phyloP scores from a whole-genome alignment of 2,113 vertebrate genomes.

The Cygnus buccinator region DNA sequence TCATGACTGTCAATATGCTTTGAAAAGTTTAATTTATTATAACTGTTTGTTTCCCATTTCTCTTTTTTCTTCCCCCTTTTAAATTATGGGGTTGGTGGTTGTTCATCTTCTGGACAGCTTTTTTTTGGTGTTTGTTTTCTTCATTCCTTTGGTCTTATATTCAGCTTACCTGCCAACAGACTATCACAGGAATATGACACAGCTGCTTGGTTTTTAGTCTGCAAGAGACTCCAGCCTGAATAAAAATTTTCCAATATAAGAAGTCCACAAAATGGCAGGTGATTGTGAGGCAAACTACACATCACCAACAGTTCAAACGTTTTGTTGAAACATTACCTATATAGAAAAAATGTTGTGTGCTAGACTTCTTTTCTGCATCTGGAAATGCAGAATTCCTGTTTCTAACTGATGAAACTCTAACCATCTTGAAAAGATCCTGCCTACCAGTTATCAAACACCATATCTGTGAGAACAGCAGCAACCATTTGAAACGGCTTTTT shows the following conservation, averaged over 20 bases:
- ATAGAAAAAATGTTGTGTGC: neutral
- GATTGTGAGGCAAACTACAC: neutral
- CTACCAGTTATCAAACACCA: neutral
- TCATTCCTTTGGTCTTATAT: neutral
- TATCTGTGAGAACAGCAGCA: neutral
- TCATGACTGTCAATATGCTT: neutral
- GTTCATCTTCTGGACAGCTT: neutral
- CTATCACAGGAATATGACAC: neutral
- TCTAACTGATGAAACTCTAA: neutral
- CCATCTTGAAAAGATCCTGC: neutral
- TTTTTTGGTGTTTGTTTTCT: neutral
- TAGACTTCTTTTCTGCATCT: neutral
- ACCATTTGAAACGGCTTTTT: neutral
- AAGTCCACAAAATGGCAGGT: neutral
- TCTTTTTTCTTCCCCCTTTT: neutral
- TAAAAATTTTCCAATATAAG: neutral
- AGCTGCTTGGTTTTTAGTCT: neutral
- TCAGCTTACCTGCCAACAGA: neutral
- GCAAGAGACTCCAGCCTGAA: neutral
- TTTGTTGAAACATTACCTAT: neutral
- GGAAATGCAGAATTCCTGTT: neutral
- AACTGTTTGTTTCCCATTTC: neutral
- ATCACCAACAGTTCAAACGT: neutral
- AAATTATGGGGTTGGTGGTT: neutral
- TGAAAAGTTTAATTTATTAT: neutral